Evolutionary conservation across 35 echinoderm and acorn worm genomes (phyloP).

Genomic region (Heliocidaris tuberculata): DNA sequence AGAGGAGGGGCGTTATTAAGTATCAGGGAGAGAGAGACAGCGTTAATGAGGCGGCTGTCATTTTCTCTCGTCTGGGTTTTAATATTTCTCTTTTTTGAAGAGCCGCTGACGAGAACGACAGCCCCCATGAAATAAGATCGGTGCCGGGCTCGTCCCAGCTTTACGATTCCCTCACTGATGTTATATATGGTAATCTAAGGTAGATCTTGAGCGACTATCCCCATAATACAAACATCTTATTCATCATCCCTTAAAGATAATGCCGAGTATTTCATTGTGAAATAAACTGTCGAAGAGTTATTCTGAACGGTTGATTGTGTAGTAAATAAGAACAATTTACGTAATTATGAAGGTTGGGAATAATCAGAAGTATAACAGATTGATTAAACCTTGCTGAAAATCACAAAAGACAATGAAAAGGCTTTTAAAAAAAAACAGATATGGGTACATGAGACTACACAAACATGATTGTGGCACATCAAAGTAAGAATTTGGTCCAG

Average conservation of each 20-base stretch:
- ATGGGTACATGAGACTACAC: no score
- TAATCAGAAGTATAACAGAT: no score
- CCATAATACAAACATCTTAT: neutral
- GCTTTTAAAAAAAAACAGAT: no score
- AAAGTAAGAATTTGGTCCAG: no score
- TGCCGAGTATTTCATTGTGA: no score
- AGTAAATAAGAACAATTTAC: no score
- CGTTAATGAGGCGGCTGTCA: neutral
- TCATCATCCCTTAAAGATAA: neutral
- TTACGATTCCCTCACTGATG: neutral
- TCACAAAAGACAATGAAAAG: no score
- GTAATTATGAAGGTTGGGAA: no score
- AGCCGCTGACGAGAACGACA: slow-evolving; percentile 7
- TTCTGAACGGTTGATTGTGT: no score
- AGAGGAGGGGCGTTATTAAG: slow-evolving; percentile 14
- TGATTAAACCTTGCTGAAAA: no score
- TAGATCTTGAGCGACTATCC: neutral
- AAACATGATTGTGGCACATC: no score
- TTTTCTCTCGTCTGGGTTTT: neutral
- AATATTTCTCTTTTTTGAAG: slow-evolving; percentile 6
- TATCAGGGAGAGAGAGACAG: neutral
- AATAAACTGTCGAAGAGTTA: no score
- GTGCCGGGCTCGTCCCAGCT: neutral
- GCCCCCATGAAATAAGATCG: neutral
- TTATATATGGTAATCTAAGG: neutral